Conservation (phyloP, 2,113 vertebrate genomes). For the Anoura caudifer region DNA sequence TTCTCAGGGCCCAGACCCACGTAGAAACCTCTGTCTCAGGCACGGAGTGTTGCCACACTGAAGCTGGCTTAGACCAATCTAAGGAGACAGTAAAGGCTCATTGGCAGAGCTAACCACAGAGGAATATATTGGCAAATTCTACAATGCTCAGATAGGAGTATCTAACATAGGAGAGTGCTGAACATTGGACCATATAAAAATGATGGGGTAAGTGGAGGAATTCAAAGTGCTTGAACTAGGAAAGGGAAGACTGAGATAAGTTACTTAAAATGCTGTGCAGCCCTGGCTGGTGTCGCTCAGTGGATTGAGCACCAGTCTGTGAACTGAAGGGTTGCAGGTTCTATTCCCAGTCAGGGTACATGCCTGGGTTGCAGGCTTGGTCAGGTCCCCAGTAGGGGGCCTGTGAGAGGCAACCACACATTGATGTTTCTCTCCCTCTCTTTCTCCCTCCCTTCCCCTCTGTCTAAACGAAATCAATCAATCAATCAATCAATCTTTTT, state of each 20-base stretch:
- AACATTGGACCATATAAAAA: neutral
- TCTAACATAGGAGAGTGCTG: neutral
- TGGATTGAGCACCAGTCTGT: too few relatives aligned
- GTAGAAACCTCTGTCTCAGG: neutral
- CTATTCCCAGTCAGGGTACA: too few relatives aligned
- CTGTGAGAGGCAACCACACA: too few relatives aligned
- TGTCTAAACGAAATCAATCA: too few relatives aligned
- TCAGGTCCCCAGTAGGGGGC: too few relatives aligned
- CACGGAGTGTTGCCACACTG: neutral
- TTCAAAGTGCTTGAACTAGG: neutral
- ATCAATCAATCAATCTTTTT: too few relatives aligned
- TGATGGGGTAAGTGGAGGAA: neutral
- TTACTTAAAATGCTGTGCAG: neutral
- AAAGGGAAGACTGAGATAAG: neutral
- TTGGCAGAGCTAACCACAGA: neutral
- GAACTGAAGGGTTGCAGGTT: too few relatives aligned
- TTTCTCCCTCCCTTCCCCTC: too few relatives aligned
- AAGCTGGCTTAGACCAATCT: neutral
- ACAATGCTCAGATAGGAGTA: neutral
- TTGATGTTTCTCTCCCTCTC: too few relatives aligned
- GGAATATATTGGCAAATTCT: neutral
- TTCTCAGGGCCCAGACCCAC: neutral
- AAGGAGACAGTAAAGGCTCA: neutral
- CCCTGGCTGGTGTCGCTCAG: too few relatives aligned
- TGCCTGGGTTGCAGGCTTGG: too few relatives aligned